Evolutionary conservation across 2,888 invertebrate genomes (phyloP).

Genomic region (Agrilus mali): DNA sequence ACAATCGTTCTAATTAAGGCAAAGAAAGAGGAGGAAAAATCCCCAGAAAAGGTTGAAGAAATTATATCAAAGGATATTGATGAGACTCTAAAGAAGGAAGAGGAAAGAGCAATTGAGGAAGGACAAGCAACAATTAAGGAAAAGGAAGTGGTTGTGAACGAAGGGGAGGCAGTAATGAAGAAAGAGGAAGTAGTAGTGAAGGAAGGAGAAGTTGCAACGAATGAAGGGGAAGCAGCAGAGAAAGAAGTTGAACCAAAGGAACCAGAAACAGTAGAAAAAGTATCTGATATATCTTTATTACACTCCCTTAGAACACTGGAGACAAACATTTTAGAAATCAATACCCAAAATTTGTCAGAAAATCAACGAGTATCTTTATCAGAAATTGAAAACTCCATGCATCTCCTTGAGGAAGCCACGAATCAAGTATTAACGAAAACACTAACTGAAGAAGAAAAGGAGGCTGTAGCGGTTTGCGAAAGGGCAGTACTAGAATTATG

Average conservation of each 20-base stretch:
- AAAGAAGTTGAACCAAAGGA: neutral
- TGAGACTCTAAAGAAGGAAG: neutral
- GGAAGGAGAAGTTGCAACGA: no score
- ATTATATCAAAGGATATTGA: neutral
- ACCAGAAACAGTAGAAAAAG: neutral
- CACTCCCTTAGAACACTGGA: conserved; percentile 11
- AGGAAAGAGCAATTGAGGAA: neutral
- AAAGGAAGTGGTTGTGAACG: no score
- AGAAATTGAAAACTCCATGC: conserved; percentile 26
- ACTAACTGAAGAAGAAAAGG: conserved; percentile 21
- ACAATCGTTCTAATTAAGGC: no score
- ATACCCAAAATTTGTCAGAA: conserved; percentile 20
- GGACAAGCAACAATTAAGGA: no score
- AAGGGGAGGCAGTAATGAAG: no score
- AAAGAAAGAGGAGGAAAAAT: neutral
- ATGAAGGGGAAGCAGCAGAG: neutral
- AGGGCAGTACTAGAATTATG: conserved; percentile 21
- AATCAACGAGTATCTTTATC: conserved; percentile 20
- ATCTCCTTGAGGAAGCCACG: conserved; percentile 19
- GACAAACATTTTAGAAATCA: conserved; percentile 20
- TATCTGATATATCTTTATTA: neutral
- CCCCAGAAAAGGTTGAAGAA: neutral
- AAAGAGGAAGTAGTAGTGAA: no score
- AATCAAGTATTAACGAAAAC: conserved; percentile 8
- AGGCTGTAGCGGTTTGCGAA: conserved; percentile 22